These are phyloP conservation scores for Scortum barcoo DNA, from an alignment of 2,113 vertebrate species.

Conservation along the genomic window DNA sequence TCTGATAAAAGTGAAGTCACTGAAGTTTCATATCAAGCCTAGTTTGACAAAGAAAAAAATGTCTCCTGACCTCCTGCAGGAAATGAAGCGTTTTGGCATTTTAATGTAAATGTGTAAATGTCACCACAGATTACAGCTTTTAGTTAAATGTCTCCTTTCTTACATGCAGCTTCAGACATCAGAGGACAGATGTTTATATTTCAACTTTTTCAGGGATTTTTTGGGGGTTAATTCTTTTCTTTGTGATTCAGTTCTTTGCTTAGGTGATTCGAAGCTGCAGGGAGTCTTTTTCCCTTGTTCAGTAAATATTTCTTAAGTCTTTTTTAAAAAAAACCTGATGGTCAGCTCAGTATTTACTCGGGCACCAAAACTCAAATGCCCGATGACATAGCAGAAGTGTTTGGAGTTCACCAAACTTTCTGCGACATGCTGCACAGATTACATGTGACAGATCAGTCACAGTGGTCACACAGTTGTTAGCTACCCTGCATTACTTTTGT, in stretches of 20 bases:
- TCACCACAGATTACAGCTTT: no score
- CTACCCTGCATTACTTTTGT: not conserved
- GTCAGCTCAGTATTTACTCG: not conserved
- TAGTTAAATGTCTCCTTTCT: no score
- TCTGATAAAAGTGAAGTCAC: no score
- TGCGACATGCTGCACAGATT: not conserved
- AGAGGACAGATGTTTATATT: not conserved
- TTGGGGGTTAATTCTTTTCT: not conserved
- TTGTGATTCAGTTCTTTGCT: not conserved
- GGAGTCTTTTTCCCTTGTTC: no score
- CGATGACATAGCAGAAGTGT: not conserved
- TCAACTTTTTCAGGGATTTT: not conserved
- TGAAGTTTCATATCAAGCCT: no score
- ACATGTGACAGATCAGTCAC: not conserved
- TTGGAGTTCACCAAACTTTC: conserved; percentile 29
- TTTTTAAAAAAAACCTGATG: no score
- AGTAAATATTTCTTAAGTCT: not conserved
- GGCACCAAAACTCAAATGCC: not conserved
- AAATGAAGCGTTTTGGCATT: no score
- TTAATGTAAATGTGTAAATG: no score
- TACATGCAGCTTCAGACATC: no score
- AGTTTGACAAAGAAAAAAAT: no score
- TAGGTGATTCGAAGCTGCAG: not conserved
- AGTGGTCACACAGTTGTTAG: not conserved
- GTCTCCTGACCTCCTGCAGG: no score